These are phyloP conservation scores for Empidonax traillii DNA, from an alignment of 2,113 vertebrate species.

Conservation along the genomic window DNA sequence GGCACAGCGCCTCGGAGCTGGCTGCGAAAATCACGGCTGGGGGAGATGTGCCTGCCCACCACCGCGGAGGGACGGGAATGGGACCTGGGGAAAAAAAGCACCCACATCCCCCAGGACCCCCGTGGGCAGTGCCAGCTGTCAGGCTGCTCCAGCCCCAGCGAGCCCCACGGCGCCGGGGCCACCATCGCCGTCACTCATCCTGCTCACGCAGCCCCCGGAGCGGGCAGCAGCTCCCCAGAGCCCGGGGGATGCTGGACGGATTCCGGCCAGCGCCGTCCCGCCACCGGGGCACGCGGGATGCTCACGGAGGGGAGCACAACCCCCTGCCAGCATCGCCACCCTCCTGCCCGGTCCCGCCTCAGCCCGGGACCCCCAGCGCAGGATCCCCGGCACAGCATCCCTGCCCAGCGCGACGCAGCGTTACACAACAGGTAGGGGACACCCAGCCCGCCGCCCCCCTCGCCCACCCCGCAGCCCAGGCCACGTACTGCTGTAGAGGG, in stretches of 20 bases:
- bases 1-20: neutral
- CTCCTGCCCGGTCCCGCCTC: neutral
- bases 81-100: neutral
- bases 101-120: neutral
- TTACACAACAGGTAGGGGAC: constrained; percentile 63
- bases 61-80: neutral
- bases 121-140: neutral
- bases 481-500: constrained; percentile 97
- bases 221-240: neutral
- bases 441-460: neutral
- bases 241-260: neutral
- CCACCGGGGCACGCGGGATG: neutral
- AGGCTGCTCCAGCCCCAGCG: neutral
- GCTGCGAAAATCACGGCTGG: neutral
- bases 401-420: neutral
- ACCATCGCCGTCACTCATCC: neutral
- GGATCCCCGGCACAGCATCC: neutral
- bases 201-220: rapidly evolving
- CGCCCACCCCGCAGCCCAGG: neutral
- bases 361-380: neutral
- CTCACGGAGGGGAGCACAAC: neutral
- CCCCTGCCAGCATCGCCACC: neutral
- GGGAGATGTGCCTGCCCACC: neutral
- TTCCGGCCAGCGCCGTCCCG: rapidly evolving
- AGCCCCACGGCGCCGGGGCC: neutral